Percentiles rank a stretch among this genome's conserved stretches.
Conservation (phyloP, 2,888 invertebrate species). For the Melikaiella ostensackeni region DNA sequence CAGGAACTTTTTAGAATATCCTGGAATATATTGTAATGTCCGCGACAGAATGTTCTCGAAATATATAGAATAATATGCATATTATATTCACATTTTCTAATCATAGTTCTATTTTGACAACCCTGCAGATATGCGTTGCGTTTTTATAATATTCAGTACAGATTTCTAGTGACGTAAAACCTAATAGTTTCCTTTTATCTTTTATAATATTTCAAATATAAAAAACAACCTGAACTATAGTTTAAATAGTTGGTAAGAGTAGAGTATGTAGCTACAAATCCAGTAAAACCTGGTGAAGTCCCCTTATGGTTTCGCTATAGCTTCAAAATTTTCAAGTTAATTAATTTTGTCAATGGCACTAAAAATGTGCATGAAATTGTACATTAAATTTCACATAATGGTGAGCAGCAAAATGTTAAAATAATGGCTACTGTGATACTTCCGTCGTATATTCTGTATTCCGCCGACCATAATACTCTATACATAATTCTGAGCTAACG, state of each 20-base stretch:
- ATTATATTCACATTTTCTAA: no score
- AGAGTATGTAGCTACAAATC: neutral
- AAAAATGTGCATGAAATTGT: constrained; percentile 4
- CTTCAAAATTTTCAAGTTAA: neutral
- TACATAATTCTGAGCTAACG: constrained; percentile 4
- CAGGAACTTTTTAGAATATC: no score
- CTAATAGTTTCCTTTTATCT: no score
- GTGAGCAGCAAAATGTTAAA: constrained; percentile 4
- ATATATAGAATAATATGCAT: no score
- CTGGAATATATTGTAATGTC: no score
- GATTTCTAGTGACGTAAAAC: no score
- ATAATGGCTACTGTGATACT: constrained; percentile 1
- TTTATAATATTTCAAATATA: no score
- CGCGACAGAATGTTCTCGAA: no score
- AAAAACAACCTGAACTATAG: no score
- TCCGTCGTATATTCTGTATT: neutral
- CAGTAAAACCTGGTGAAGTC: neutral
- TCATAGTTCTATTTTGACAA: no score
- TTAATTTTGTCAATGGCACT: neutral
- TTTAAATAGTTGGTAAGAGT: neutral
- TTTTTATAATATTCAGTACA: no score
- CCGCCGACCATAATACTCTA: neutral
- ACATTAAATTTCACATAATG: constrained; percentile 1
- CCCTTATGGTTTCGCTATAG: neutral
- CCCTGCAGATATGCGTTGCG: no score